Base-by-base conservation (phyloP, 1,140 invertebrate species). In the Papilio polyxenes region DNA sequence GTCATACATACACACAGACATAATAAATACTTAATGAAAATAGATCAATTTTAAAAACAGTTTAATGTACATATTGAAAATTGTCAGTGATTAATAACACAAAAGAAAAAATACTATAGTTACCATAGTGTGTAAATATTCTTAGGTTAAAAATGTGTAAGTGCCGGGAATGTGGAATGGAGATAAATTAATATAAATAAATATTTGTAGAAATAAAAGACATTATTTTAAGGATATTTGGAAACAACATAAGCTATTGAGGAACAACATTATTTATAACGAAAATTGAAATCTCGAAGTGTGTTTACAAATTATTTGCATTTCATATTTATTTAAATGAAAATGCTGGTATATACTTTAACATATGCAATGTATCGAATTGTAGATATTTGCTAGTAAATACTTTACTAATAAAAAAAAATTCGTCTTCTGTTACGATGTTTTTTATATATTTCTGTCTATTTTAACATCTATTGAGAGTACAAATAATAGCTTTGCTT, bases 121-220 rank as follows among this genome's bases (percentile, higher is more conserved):
- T 92, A 92, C 91, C 91, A 89, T 83, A 65, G 31, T 87, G 85
- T 87, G 78, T 80, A 80, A 69, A 89, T 78, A 89, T 89, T 83
- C 75, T 82, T 83, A 85, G 83, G 69, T 83, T 84, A 79, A 31
- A 84, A 86, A 82, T 84, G 72, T 80, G 23, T 89, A 92, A 90
- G 91, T 87, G 92, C 92, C 92, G 92, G 92, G 92, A 88, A 87
- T 51, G 92, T 93, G 92, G 92, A 93, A 93, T 93, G 90, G 84
- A 87, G 83, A 85, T 87, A 84, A 62, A 59, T 76, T 53, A 53
- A 56, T 13, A 9, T 65, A 15, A 31, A 37, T 37, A 76, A 49
- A 76, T 23, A n/a, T 83, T 77, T 59, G 77, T 56, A 40, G 80
- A 80, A 83, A 81, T 80, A 77, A 83, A 75, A 74, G 69, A 56